Conservation (phyloP, 1,140 invertebrate genomes). For the Drosophila fuyamai region DNA sequence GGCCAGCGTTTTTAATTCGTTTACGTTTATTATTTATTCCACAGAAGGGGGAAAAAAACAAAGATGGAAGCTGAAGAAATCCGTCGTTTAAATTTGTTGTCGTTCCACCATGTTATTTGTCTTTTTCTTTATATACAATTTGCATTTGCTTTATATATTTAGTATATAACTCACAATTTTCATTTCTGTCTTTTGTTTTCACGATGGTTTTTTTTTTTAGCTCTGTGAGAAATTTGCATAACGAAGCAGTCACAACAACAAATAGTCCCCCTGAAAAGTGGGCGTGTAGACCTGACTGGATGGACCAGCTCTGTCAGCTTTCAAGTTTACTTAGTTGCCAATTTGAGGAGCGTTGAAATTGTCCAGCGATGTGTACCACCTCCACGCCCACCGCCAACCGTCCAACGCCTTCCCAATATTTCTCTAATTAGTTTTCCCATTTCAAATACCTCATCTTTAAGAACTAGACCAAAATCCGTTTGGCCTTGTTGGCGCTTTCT, state of each 20-base stretch:
- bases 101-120: constrained; percentile 58
- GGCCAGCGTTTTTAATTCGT: constrained; percentile 74
- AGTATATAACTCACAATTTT: constrained; percentile 61
- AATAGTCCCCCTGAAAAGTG: constrained; percentile 21
- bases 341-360: constrained; percentile 67
- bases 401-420: constrained; percentile 9
- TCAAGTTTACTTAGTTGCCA: constrained; percentile 80
- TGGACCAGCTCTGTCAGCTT: constrained; percentile 49
- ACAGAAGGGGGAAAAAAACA: constrained; percentile 35
- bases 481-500: constrained; percentile 22
- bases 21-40: constrained; percentile 83
- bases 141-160: constrained; percentile 64
- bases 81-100: constrained; percentile 58
- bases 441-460: constrained; percentile 40
- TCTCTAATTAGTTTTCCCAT: constrained; percentile 73
- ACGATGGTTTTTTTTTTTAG: constrained; percentile 8
- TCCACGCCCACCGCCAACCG: constrained; percentile 16
- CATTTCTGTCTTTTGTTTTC: constrained; percentile 54
- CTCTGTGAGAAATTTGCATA: constrained; percentile 65
- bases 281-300: constrained; percentile 40
- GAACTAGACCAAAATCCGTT: constrained; percentile 53
- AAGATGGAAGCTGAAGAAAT: constrained; percentile 30
- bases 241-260: constrained; percentile 66
- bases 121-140: constrained; percentile 77
- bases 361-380: constrained; percentile 48